Evolutionary conservation across 2,113 vertebrate species (phyloP).

Genomic region (Macquaria ambigua): DNA sequence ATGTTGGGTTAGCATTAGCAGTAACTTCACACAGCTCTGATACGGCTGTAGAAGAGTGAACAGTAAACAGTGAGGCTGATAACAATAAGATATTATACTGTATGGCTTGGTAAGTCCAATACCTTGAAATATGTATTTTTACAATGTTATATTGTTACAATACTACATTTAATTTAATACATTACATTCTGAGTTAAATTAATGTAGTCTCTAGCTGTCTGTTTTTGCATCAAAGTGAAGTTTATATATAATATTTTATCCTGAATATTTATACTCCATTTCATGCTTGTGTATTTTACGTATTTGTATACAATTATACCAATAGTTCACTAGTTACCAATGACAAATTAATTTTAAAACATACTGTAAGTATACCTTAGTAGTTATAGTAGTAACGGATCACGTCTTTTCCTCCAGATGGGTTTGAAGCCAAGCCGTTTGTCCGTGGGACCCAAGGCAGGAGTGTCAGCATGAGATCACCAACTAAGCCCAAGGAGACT

Average conservation of each 20-base stretch:
- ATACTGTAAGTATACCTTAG: not conserved
- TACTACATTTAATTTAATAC: no score
- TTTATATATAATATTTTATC: not conserved
- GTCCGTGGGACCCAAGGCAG: conserved; percentile 82
- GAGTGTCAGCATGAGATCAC: conserved; percentile 88
- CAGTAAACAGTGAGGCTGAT: no score
- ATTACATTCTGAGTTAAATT: no score
- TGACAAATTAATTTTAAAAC: not conserved
- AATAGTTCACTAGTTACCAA: not conserved
- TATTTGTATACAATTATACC: not conserved
- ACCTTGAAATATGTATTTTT: no score
- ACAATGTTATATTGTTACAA: no score
- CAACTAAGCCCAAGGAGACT: conserved; percentile 78
- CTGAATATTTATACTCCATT: not conserved
- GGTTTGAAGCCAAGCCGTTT: conserved; percentile 78
- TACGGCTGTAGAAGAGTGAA: no score
- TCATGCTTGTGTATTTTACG: not conserved
- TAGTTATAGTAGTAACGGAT: not conserved
- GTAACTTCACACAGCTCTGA: no score
- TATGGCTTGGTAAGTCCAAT: not conserved
- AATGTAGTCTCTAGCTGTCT: not conserved
- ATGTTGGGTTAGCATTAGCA: no score
- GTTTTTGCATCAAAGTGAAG: not conserved
- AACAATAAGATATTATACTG: not conserved
- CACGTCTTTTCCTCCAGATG: conserved; percentile 74